phyloP scores from a whole-genome alignment of 2,888 invertebrate genomes.

The Acheta domesticus region DNA sequence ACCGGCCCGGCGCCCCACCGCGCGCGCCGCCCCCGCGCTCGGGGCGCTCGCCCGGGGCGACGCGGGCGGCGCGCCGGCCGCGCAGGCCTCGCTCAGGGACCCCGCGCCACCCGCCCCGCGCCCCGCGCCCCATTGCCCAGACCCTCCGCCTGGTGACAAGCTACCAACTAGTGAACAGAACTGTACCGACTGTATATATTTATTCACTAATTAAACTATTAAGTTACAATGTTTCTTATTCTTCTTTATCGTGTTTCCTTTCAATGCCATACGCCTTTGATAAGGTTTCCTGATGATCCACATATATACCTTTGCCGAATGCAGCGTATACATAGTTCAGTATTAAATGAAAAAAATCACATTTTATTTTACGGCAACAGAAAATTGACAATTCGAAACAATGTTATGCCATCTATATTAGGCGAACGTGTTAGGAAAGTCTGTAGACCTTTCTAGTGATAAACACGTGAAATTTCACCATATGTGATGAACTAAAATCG shows the following conservation, averaged over 20 bases:
- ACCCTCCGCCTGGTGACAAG: slow-evolving; percentile 1
- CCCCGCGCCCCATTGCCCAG: background rate
- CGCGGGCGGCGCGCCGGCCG: background rate
- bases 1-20: background rate
- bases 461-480: too few species aligned
- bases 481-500: too few species aligned
- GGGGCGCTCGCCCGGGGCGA: background rate
- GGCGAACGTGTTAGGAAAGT: too few species aligned
- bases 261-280: too few species aligned
- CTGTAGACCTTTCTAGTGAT: too few species aligned
- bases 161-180: background rate
- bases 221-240: background rate
- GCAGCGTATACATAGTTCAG: too few species aligned
- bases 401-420: too few species aligned
- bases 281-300: too few species aligned
- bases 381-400: too few species aligned
- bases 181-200: slow-evolving; percentile 18
- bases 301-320: too few species aligned
- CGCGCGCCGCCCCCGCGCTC: background rate
- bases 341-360: too few species aligned
- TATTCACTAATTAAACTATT: slow-evolving; percentile 10
- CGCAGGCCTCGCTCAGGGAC: slow-evolving; percentile 1
- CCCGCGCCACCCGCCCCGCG: background rate
- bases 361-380: too few species aligned
- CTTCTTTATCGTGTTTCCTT: background rate